phyloP scores from a whole-genome alignment of 2,113 vertebrate genomes.

The Datnioides undecimradiatus region DNA sequence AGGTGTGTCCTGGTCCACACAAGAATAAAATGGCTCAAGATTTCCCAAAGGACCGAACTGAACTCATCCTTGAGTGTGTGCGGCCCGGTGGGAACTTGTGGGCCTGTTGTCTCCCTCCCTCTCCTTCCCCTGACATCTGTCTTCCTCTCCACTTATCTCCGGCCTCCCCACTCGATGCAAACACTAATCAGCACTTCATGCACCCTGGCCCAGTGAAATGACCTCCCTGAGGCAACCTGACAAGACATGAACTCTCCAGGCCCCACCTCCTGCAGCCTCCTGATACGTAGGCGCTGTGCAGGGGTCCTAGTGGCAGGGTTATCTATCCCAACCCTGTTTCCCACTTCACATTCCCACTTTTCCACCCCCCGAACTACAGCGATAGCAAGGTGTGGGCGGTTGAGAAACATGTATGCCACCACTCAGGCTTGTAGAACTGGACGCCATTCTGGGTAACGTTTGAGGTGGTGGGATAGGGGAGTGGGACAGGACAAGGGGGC shows the following conservation, averaged over 20 bases:
- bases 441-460: conserved; percentile 61
- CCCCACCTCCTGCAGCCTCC: conserved; percentile 64
- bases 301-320: conserved; percentile 61
- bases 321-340: conserved; percentile 72
- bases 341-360: conserved; percentile 84
- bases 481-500: conserved; percentile 32
- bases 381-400: conserved; percentile 91
- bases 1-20: conserved; percentile 21
- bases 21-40: conserved; percentile 30
- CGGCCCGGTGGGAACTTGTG: conserved; percentile 73
- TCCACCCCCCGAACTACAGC: conserved; percentile 52
- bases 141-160: conserved; percentile 80
- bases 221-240: conserved; percentile 75
- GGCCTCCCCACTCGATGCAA: conserved; percentile 68
- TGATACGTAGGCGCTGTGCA: conserved; percentile 62
- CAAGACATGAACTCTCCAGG: conserved; percentile 73
- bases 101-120: conserved; percentile 51
- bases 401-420: conserved; percentile 86
- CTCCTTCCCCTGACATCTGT: conserved; percentile 71
- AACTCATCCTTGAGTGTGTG: conserved; percentile 33
- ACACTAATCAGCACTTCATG: conserved; percentile 81
- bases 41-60: conserved; percentile 38
- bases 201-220: conserved; percentile 63
- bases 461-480: conserved; percentile 61
- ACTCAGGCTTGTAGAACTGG: conserved; percentile 65